Percentiles rank a stretch among this genome's conserved stretches.
phyloP scores from a whole-genome alignment of 2,888 invertebrate species.

The Ormyrus thymus region DNA sequence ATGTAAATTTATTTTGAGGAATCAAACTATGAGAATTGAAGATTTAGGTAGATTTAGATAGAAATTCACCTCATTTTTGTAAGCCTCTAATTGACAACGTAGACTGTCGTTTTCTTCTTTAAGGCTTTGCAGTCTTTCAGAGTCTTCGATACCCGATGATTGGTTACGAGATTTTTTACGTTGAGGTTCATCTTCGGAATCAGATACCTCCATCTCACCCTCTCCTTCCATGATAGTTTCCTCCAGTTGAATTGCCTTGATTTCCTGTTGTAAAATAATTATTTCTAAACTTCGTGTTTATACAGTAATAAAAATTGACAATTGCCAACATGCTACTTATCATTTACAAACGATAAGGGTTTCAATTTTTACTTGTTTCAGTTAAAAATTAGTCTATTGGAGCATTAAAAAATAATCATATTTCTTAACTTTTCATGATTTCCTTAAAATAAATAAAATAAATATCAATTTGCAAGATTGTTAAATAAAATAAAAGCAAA shows the following conservation, averaged over 20 bases:
- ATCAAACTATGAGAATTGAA: no score
- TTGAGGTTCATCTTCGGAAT: conserved; percentile 80
- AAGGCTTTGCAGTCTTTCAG: conserved; percentile 69
- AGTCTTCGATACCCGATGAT: conserved; percentile 65
- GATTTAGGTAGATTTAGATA: not conserved
- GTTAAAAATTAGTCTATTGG: conserved; percentile 45
- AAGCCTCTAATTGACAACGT: conserved; percentile 93
- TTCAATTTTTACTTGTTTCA: conserved; percentile 46
- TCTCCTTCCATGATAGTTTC: conserved; percentile 82
- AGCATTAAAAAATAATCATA: conserved; percentile 42
- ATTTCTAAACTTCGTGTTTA: conserved; percentile 37
- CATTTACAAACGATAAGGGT: conserved; percentile 50
- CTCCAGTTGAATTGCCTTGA: conserved; percentile 82
- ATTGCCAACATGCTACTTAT: conserved; percentile 58
- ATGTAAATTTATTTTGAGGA: no score
- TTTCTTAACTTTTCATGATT: conserved; percentile 16
- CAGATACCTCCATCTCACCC: conserved; percentile 92
- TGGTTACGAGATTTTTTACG: conserved; percentile 68
- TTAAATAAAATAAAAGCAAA: conserved; percentile 45
- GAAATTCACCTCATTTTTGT: conserved; percentile 85
- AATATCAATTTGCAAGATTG: conserved; percentile 32
- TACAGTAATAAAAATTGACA: conserved; percentile 28
- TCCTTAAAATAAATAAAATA: conserved; percentile 21
- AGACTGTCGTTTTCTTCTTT: conserved; percentile 93
- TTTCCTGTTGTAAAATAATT: conserved; percentile 77